phyloP scores from a whole-genome alignment of 1,140 invertebrate genomes.

The Aphaenogaster ashmeadi region DNA sequence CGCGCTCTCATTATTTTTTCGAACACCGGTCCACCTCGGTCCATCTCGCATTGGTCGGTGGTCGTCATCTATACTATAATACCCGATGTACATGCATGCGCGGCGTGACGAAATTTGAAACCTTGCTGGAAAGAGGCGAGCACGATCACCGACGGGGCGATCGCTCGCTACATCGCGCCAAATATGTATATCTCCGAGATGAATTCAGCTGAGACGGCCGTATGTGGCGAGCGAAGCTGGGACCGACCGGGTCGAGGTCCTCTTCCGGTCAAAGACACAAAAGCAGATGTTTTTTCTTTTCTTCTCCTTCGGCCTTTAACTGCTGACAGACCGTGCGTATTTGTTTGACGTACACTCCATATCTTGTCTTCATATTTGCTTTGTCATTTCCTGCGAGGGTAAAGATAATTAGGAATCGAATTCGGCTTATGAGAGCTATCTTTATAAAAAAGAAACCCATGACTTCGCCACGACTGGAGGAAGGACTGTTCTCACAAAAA shows the following conservation, averaged over 20 bases:
- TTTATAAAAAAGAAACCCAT: background rate
- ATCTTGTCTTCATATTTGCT: slow-evolving; percentile 25
- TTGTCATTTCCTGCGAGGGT: slow-evolving; percentile 12
- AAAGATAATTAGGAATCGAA: slow-evolving; percentile 33
- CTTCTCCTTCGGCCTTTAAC: slow-evolving; percentile 24
- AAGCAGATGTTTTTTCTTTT: background rate
- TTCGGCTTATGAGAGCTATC: background rate
- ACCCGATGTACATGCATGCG: background rate
- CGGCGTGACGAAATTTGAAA: slow-evolving; percentile 58
- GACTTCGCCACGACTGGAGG: background rate
- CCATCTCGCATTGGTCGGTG: background rate
- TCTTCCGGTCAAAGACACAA: slow-evolving; percentile 54
- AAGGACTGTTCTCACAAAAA: background rate
- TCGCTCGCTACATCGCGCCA: slow-evolving; percentile 29
- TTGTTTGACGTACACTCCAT: slow-evolving; percentile 1
- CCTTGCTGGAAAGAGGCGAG: slow-evolving; percentile 28
- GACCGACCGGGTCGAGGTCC: slow-evolving; percentile 29
- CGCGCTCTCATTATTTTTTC: slow-evolving; percentile 45
- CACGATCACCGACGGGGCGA: background rate
- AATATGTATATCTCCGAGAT: slow-evolving; percentile 61
- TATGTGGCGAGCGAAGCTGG: slow-evolving; percentile 29
- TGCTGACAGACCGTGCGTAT: background rate
- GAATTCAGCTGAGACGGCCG: slow-evolving; percentile 24
- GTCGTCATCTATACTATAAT: background rate
- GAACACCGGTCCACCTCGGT: slow-evolving; percentile 54